phyloP scores from a whole-genome alignment of 1,140 invertebrate species.

The Drosophila santomea region DNA sequence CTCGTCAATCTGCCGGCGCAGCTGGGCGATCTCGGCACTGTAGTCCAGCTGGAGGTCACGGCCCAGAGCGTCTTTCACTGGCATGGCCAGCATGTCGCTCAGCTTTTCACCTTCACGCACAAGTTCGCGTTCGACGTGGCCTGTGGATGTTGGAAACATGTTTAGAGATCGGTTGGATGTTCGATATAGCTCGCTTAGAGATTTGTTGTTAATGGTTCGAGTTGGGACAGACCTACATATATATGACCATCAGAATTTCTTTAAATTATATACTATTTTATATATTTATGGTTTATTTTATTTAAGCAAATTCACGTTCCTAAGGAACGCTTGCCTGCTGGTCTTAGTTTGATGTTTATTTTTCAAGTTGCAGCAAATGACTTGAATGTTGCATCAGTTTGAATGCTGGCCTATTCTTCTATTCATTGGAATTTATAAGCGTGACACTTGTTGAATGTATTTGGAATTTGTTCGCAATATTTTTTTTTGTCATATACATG shows the following conservation, averaged over 20 bases:
- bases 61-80: constrained; percentile 91
- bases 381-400: neutral
- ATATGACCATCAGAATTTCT: too few species aligned
- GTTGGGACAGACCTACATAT: neutral
- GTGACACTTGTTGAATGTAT: neutral
- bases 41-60: constrained; percentile 91
- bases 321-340: neutral
- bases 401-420: neutral
- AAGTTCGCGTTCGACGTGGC: constrained; percentile 88
- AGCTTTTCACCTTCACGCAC: constrained; percentile 92
- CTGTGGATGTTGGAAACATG: constrained; percentile 74
- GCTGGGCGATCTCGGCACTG: constrained; percentile 89
- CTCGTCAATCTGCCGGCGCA: constrained; percentile 89
- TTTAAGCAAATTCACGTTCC: too few species aligned
- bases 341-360: neutral
- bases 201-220: neutral
- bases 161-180: constrained; percentile 18
- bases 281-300: neutral
- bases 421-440: constrained; percentile 1
- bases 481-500: neutral
- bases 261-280: neutral
- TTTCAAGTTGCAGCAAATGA: neutral
- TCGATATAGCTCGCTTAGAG: neutral
- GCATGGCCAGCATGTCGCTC: constrained; percentile 91
- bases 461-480: neutral